These are phyloP conservation scores for Hylaeus anthracinus DNA, from an alignment of 1,140 invertebrate genomes.

Conservation along the genomic window DNA sequence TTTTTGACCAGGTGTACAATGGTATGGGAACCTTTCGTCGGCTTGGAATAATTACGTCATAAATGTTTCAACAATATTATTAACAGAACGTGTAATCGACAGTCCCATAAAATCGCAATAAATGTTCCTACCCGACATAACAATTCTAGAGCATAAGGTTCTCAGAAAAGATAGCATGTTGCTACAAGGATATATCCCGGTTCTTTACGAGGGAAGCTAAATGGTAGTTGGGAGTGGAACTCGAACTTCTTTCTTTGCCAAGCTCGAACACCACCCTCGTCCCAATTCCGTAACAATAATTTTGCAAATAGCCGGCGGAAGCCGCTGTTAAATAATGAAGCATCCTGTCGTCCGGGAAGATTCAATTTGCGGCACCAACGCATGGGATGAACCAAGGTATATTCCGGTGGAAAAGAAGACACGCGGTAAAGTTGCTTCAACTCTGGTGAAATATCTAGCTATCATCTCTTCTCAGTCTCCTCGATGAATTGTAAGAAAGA, in stretches of 20 bases:
- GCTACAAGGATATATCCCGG: conserved; percentile 51
- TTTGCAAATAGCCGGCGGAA: conserved; percentile 73
- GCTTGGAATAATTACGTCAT: no score
- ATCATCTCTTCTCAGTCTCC: conserved; percentile 9
- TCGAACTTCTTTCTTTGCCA: conserved; percentile 57
- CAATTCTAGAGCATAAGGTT: conserved; percentile 7
- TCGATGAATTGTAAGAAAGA: not conserved
- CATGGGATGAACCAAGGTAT: conserved; percentile 51
- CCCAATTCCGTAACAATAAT: conserved; percentile 75
- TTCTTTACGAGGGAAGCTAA: conserved; percentile 68
- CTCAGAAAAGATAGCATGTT: conserved; percentile 35
- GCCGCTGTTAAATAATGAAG: conserved; percentile 74
- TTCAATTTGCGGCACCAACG: conserved; percentile 69
- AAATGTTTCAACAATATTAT: no score
- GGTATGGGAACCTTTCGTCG: no score
- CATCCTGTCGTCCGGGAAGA: conserved; percentile 67
- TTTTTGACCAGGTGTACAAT: no score
- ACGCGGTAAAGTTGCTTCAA: conserved; percentile 30
- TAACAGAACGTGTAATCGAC: no score
- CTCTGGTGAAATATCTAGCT: conserved; percentile 34
- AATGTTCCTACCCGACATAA: not conserved
- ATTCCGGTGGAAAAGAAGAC: conserved; percentile 36
- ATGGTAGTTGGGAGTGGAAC: conserved; percentile 59
- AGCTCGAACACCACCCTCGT: conserved; percentile 55
- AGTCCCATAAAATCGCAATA: not conserved